These are phyloP conservation scores for Lontra canadensis DNA, from an alignment of 2,113 vertebrate species.

Conservation along the genomic window DNA sequence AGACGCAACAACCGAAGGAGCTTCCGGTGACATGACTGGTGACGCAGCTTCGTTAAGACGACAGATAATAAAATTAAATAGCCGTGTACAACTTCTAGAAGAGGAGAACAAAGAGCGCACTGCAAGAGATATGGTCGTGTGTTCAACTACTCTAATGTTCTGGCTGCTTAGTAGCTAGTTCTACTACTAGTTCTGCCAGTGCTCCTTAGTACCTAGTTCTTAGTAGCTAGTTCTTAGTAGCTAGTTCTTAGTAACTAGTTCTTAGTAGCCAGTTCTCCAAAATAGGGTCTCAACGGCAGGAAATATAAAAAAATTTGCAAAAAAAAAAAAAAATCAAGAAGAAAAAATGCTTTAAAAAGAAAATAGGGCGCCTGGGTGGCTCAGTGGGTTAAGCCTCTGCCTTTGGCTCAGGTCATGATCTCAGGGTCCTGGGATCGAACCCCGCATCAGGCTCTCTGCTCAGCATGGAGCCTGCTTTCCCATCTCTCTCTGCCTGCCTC, in stretches of 20 bases:
- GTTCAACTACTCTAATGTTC: conserved; percentile 96
- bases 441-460: not conserved
- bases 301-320: conserved; percentile 77
- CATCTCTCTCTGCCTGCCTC: not conserved
- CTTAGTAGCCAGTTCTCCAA: conserved; percentile 82
- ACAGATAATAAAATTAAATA: conserved; percentile 98
- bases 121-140: conserved; percentile 96
- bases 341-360: too few species aligned
- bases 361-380: too few species aligned
- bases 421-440: not conserved
- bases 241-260: too few species aligned
- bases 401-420: too few species aligned
- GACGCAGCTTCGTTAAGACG: conserved; percentile 94
- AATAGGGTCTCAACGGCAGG: conserved; percentile 56
- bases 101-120: conserved; percentile 97
- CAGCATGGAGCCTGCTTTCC: not conserved
- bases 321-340: conserved; percentile 29
- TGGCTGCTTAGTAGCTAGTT: conserved; percentile 90
- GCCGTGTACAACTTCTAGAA: conserved; percentile 94
- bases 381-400: too few species aligned
- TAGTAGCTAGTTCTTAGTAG: too few species aligned
- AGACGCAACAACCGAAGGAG: conserved; percentile 88
- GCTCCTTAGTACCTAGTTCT: too few species aligned
- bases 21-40: conserved; percentile 92
- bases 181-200: too few species aligned